These are phyloP conservation scores for Melangyna quadrimaculata DNA, from an alignment of 2,888 invertebrate genomes.

Conservation along the genomic window DNA sequence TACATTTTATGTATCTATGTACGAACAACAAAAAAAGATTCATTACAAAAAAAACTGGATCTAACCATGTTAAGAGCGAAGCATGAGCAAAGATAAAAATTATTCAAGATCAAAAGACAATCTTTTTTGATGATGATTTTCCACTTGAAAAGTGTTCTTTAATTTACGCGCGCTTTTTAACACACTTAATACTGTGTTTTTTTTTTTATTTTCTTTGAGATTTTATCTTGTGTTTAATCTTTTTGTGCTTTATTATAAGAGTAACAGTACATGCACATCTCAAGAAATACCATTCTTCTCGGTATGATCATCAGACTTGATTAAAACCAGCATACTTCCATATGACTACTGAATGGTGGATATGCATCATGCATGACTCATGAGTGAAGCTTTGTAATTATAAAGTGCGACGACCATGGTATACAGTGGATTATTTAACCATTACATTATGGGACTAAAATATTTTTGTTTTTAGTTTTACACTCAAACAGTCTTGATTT, in stretches of 20 bases:
- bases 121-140: conserved; percentile 32
- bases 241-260: background rate
- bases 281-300: background rate
- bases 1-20: too few species aligned
- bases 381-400: conserved; percentile 5
- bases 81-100: conserved; percentile 20
- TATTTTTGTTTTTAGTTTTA: background rate
- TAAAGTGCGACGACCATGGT: background rate
- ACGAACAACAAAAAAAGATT: background rate
- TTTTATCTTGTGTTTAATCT: background rate
- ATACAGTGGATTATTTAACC: background rate
- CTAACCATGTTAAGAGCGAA: conserved; percentile 30
- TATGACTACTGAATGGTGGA: background rate
- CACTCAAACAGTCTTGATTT: too few species aligned
- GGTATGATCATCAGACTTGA: background rate
- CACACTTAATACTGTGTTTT: background rate
- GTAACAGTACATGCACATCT: too few species aligned
- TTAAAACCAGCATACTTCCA: conserved; percentile 4
- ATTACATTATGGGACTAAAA: background rate
- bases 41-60: conserved; percentile 19
- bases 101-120: conserved; percentile 37
- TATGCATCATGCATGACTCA: too few species aligned
- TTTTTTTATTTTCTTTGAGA: background rate
- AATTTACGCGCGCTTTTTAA: conserved; percentile 11
- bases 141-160: conserved; percentile 16